These are phyloP conservation scores for Corythornis vintsioides DNA, from an alignment of 2,113 vertebrate genomes.

Conservation along the genomic window DNA sequence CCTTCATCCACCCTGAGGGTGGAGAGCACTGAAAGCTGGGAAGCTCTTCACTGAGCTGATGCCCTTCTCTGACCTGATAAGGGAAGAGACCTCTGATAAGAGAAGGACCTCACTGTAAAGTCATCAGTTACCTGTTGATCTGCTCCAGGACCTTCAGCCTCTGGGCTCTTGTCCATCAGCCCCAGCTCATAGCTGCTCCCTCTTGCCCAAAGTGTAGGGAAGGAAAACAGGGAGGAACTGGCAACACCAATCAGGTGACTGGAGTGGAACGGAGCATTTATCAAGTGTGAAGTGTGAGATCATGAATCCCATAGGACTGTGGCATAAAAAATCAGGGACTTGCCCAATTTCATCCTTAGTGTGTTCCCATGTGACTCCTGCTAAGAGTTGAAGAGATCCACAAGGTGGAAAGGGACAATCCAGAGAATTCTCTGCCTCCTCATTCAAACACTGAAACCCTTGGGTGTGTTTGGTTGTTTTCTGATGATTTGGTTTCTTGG, in stretches of 20 bases:
- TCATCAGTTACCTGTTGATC: neutral
- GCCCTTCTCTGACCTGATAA: neutral
- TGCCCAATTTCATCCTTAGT: neutral
- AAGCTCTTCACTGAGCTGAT: neutral
- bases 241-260: neutral
- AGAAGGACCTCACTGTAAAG: neutral
- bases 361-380: neutral
- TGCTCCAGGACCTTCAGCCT: rapidly evolving
- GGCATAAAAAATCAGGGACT: neutral
- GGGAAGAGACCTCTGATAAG: neutral
- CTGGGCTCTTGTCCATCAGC: neutral
- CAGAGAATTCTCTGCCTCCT: neutral
- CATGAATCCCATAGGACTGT: neutral
- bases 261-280: neutral
- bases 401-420: neutral
- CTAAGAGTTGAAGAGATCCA: neutral
- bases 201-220: neutral
- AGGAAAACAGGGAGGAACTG: neutral
- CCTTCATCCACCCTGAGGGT: neutral
- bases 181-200: neutral
- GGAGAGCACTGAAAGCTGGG: rapidly evolving
- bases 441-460: neutral
- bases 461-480: neutral
- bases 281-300: neutral
- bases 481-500: neutral